phyloP scores from a whole-genome alignment of 2,113 vertebrate genomes.

The Meleagris gallopavo region DNA sequence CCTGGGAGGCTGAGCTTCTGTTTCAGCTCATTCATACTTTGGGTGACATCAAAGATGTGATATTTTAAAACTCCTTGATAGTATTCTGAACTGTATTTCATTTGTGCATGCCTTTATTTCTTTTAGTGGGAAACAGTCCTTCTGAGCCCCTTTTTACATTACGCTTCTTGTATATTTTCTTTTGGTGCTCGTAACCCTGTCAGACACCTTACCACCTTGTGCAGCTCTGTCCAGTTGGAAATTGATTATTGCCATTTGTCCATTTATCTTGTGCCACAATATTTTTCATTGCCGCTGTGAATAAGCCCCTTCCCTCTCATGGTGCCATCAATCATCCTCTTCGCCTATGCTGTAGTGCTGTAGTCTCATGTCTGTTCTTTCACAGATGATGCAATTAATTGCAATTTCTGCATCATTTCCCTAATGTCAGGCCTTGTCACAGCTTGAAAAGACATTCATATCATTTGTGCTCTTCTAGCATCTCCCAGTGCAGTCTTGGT shows the following conservation, averaged over 20 bases:
- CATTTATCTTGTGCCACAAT: neutral
- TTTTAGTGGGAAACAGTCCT: neutral
- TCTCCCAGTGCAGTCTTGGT: neutral
- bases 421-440: neutral
- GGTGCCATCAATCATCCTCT: neutral
- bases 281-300: constrained; percentile 10
- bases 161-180: neutral
- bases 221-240: constrained; percentile 9
- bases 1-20: neutral
- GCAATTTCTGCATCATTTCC: neutral
- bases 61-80: constrained; percentile 28
- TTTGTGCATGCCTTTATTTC: constrained; percentile 8
- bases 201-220: constrained; percentile 28
- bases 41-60: neutral
- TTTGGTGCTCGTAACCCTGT: neutral
- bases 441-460: neutral
- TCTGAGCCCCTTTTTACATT: neutral
- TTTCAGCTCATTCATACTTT: neutral
- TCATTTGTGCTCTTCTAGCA: neutral
- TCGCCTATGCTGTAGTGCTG: neutral
- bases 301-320: neutral
- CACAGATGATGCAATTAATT: neutral
- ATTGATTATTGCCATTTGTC: constrained; percentile 39
- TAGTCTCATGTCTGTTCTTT: neutral
- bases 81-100: neutral